Conservation (phyloP, 2,888 invertebrate species). For the Sarcophaga caerulescens region DNA sequence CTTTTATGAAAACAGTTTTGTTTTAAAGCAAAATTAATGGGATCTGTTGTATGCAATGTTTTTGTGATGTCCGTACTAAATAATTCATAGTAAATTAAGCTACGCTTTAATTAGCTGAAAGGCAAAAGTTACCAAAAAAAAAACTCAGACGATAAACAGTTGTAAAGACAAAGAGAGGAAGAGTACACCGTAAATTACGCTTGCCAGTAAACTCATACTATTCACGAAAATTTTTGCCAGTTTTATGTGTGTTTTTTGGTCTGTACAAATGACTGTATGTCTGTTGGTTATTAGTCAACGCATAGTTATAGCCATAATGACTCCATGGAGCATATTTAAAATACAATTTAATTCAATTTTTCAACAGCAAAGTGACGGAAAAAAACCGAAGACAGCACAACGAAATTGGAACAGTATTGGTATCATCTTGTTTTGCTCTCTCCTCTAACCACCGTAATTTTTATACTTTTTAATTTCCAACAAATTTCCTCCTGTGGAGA, state of each 20-base stretch:
- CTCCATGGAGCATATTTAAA: constrained; percentile 64
- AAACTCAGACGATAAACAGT: no score
- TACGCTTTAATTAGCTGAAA: no score
- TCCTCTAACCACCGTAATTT: constrained; percentile 31
- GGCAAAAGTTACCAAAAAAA: no score
- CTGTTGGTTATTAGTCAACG: constrained; percentile 52
- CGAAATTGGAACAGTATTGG: constrained; percentile 31
- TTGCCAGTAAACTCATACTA: background rate
- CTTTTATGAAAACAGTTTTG: no score
- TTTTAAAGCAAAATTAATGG: no score
- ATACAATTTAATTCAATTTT: constrained; percentile 66
- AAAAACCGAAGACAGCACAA: constrained; percentile 2
- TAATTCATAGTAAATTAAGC: no score
- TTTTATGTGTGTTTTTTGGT: constrained; percentile 1
- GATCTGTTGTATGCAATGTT: no score
- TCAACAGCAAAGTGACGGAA: background rate
- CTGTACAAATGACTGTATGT: constrained; percentile 9
- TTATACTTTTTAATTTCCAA: constrained; percentile 65
- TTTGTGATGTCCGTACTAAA: no score
- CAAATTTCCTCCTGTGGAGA: constrained; percentile 59
- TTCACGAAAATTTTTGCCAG: background rate
- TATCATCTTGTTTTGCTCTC: background rate
- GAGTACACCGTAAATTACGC: background rate
- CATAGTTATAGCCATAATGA: constrained; percentile 55
- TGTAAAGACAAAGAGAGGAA: no score